Percentiles rank a stretch among this genome's conserved stretches.
Evolutionary conservation across 2,797 vertebrate genomes (phyloP).

Genomic region (Toxotes lorentzi): DNA sequence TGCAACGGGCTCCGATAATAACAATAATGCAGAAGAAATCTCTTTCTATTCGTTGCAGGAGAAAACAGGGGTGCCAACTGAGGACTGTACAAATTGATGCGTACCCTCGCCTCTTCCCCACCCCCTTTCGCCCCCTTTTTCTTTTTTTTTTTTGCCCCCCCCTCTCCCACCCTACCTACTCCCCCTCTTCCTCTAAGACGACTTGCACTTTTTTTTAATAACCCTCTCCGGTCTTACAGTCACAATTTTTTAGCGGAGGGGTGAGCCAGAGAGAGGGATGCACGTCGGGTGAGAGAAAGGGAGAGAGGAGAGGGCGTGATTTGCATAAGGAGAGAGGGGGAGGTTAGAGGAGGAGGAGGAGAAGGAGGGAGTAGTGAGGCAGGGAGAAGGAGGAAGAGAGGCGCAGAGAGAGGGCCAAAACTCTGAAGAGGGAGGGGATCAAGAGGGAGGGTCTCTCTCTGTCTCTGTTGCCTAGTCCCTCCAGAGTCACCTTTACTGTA

Average conservation of each 20-base stretch:
- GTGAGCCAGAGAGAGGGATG: slow-evolving; percentile 79
- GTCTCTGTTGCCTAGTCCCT: slow-evolving; percentile 65
- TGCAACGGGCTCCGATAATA: slow-evolving; percentile 76
- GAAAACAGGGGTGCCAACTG: slow-evolving; percentile 84
- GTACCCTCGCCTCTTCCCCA: slow-evolving; percentile 84
- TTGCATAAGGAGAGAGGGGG: slow-evolving; percentile 81
- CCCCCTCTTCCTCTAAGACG: slow-evolving; percentile 83
- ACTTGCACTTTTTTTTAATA: slow-evolving; percentile 84
- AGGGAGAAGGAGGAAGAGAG: slow-evolving; percentile 74
- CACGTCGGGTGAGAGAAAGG: slow-evolving; percentile 81
- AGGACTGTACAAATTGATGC: slow-evolving; percentile 90
- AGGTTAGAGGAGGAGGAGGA: slow-evolving; percentile 50
- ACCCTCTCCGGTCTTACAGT: slow-evolving; percentile 79
- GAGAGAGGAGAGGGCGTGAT: slow-evolving; percentile 84
- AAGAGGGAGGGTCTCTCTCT: slow-evolving; percentile 74
- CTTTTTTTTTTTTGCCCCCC: slow-evolving; percentile 50
- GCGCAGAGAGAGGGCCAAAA: slow-evolving; percentile 82
- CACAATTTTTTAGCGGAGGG: slow-evolving; percentile 81
- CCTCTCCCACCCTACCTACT: slow-evolving; percentile 67
- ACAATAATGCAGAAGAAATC: slow-evolving; percentile 82
- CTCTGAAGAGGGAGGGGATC: slow-evolving; percentile 82
- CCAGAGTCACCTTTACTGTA: slow-evolving; percentile 81
- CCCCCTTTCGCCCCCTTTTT: slow-evolving; percentile 78
- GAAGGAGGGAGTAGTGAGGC: slow-evolving; percentile 59
- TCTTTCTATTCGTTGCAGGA: slow-evolving; percentile 79